Evolutionary conservation across 2,797 vertebrate genomes (phyloP).

Genomic region (Chelon auratus): DNA sequence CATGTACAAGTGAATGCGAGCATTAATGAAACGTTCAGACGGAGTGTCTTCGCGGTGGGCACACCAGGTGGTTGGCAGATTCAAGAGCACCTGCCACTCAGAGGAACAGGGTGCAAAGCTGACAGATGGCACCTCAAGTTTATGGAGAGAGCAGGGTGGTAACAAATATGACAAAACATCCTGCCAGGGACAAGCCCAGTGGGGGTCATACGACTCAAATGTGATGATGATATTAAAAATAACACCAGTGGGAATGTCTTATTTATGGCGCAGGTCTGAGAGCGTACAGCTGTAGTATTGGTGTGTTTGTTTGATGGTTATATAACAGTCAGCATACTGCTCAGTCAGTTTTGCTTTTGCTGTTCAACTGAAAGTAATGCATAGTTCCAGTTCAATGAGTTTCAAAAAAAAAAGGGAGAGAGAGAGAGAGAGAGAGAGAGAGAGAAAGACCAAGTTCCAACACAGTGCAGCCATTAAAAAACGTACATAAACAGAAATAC

Average conservation of each 20-base stretch:
- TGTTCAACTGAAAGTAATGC: conserved; percentile 64
- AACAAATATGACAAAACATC: conserved; percentile 57
- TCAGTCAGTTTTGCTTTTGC: conserved; percentile 62
- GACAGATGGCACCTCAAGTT: conserved; percentile 69
- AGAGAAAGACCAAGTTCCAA: conserved; percentile 4
- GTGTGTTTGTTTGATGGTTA: conserved; percentile 57
- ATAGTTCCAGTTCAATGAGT: conserved; percentile 63
- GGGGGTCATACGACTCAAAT: conserved; percentile 46
- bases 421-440: not conserved
- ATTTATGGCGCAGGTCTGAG: conserved; percentile 18
- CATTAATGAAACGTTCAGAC: conserved; percentile 15
- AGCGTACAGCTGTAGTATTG: conserved; percentile 35
- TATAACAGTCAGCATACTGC: conserved; percentile 56
- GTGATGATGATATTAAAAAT: conserved; percentile 44
- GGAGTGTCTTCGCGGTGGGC: conserved; percentile 18
- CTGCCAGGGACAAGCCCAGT: conserved; percentile 27
- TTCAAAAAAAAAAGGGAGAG: conserved; percentile 3
- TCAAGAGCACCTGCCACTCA: conserved; percentile 63
- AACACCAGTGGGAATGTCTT: conserved; percentile 20
- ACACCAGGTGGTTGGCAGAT: conserved; percentile 48
- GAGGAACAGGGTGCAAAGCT: conserved; percentile 43
- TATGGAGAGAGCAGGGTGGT: conserved; percentile 51
- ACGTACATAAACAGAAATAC: conserved; percentile 6
- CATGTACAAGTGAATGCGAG: not conserved
- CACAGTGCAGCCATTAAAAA: conserved; percentile 22